These are phyloP conservation scores for Helicoverpa armigera DNA, from an alignment of 1,140 invertebrate genomes.

Conservation along the genomic window DNA sequence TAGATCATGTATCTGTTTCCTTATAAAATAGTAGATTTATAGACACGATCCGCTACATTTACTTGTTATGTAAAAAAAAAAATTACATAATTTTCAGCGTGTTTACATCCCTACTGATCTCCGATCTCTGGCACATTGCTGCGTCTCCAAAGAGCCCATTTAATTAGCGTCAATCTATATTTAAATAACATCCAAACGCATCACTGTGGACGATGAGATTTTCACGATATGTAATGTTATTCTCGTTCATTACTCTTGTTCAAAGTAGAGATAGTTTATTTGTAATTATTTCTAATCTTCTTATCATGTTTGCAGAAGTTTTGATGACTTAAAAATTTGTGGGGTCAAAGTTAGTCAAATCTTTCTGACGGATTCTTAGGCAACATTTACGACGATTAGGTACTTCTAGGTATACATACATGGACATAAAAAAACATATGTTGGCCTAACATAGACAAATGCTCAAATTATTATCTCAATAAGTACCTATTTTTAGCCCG, in stretches of 20 bases:
- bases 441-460: too few species aligned
- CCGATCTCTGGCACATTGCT: slow-evolving; percentile 66
- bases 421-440: too few species aligned
- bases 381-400: too few species aligned
- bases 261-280: neutral
- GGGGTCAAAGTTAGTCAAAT: too few species aligned
- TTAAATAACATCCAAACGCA: neutral
- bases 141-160: slow-evolving; percentile 32
- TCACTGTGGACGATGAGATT: neutral
- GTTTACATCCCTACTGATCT: slow-evolving; percentile 39
- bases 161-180: slow-evolving; percentile 49
- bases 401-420: too few species aligned
- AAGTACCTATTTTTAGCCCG: too few species aligned
- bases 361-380: too few species aligned
- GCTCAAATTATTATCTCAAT: too few species aligned
- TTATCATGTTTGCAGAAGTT: neutral
- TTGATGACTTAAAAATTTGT: too few species aligned
- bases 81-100: slow-evolving; percentile 39
- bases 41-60: too few species aligned
- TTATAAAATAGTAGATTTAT: too few species aligned
- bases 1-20: neutral
- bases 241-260: neutral
- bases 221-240: neutral
- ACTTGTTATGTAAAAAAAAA: too few species aligned
- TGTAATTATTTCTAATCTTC: neutral